Percentiles rank a stretch among this genome's conserved stretches.
phyloP scores from a whole-genome alignment of 2,113 vertebrate genomes.

The Istiophorus platypterus region DNA sequence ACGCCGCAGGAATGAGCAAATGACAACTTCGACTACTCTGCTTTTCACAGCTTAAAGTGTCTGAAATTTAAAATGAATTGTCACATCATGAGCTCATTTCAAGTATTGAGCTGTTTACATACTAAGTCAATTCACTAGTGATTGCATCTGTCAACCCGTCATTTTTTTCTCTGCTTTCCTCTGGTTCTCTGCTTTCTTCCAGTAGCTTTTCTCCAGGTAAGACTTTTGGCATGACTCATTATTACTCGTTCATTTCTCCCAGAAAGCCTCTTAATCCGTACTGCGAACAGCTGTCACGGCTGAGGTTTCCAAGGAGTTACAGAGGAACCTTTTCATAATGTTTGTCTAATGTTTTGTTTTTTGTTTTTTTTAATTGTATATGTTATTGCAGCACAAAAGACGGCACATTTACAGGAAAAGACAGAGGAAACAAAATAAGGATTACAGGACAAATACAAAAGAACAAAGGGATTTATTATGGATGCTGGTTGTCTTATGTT shows the following conservation, averaged over 20 bases:
- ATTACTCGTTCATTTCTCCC: conserved; percentile 25
- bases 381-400: too few relatives aligned
- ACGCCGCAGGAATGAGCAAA: conserved; percentile 20
- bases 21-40: not conserved
- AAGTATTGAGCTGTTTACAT: conserved; percentile 7
- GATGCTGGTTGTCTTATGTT: too few relatives aligned
- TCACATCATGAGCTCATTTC: not conserved
- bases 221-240: conserved; percentile 43
- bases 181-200: not conserved
- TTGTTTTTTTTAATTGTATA: too few relatives aligned
- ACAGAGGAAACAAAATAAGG: too few relatives aligned
- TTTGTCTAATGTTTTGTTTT: not conserved
- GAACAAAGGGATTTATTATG: too few relatives aligned
- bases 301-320: conserved; percentile 19
- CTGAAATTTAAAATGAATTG: not conserved
- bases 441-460: too few relatives aligned
- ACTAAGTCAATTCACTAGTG: conserved; percentile 25
- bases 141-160: conserved; percentile 15
- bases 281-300: conserved; percentile 40
- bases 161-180: not conserved
- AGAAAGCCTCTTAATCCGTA: conserved; percentile 46
- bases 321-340: conserved; percentile 24
- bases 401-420: too few relatives aligned
- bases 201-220: conserved; percentile 52
- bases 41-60: conserved; percentile 10